phyloP scores from a whole-genome alignment of 1,140 invertebrate species.

The Euborellia annulipes region DNA sequence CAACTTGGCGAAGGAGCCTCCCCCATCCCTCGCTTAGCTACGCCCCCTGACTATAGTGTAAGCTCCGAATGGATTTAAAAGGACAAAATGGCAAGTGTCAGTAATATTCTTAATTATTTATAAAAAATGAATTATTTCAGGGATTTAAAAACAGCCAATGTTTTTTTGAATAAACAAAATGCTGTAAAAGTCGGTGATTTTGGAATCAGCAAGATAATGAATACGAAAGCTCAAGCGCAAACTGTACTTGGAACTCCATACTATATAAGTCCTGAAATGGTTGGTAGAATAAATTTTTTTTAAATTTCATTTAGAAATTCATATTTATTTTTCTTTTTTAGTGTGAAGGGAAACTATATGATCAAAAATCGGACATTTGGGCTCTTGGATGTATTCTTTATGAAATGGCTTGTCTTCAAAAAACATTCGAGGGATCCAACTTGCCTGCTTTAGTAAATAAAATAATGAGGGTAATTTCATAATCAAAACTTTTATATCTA shows the following conservation, averaged over 20 bases:
- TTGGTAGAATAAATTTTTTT: constrained; percentile 19
- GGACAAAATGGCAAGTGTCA: too few relatives aligned
- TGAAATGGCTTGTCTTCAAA: constrained; percentile 61
- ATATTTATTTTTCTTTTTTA: constrained; percentile 22
- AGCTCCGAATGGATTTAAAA: too few relatives aligned
- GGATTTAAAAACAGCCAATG: constrained; percentile 63
- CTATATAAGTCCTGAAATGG: constrained; percentile 71
- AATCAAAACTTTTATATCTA: background rate
- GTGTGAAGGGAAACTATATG: constrained; percentile 63
- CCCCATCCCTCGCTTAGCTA: too few relatives aligned
- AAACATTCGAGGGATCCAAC: constrained; percentile 62
- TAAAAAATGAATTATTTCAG: constrained; percentile 24
- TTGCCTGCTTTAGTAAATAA: constrained; percentile 60
- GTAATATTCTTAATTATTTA: background rate
- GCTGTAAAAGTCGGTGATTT: constrained; percentile 59
- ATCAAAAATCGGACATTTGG: constrained; percentile 69
- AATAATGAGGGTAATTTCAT: constrained; percentile 44
- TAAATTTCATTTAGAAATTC: background rate
- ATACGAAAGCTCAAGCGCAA: constrained; percentile 47
- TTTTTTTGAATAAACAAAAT: constrained; percentile 53
- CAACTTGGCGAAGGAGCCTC: too few relatives aligned
- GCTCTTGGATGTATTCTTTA: constrained; percentile 65
- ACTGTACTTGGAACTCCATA: constrained; percentile 68
- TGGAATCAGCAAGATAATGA: constrained; percentile 65
- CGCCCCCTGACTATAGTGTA: too few relatives aligned